Percentiles rank a stretch among this genome's conserved stretches.
phyloP scores from a whole-genome alignment of 2,113 vertebrate species.

The Passer montanus region DNA sequence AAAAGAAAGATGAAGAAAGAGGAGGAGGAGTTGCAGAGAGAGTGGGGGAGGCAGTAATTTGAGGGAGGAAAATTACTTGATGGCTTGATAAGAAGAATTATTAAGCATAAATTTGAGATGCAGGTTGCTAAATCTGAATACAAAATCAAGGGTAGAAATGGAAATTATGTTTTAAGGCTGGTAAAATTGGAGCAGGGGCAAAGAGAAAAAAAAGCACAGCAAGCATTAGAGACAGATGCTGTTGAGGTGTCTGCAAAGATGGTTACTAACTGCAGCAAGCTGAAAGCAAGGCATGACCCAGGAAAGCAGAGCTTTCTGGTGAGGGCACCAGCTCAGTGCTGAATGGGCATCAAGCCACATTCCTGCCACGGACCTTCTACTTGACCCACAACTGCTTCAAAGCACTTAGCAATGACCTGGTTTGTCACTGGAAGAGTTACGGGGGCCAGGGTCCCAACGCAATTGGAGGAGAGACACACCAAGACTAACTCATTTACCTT shows the following conservation, averaged over 20 bases:
- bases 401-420: slow-evolving; percentile 1
- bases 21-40: slow-evolving; percentile 37
- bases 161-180: slow-evolving; percentile 19
- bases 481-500: not conserved
- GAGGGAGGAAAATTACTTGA: slow-evolving; percentile 66
- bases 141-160: slow-evolving; percentile 24
- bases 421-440: not conserved
- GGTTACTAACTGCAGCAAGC: not conserved
- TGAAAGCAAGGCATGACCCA: slow-evolving; percentile 17
- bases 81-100: slow-evolving; percentile 61
- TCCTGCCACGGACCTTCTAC: not conserved
- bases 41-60: slow-evolving; percentile 38
- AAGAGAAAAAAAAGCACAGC: not conserved
- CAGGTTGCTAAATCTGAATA: slow-evolving; percentile 59
- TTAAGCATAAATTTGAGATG: slow-evolving; percentile 47
- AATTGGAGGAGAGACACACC: not conserved
- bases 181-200: not conserved
- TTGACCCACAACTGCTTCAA: not conserved
- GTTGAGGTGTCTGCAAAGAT: not conserved
- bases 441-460: fast-evolving
- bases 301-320: not conserved
- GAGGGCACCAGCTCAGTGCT: not conserved
- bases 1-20: slow-evolving; percentile 52
- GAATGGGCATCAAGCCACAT: not conserved
- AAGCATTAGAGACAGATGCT: not conserved